Conservation (phyloP, 2,113 vertebrate species). For the Oenanthe melanoleuca region DNA sequence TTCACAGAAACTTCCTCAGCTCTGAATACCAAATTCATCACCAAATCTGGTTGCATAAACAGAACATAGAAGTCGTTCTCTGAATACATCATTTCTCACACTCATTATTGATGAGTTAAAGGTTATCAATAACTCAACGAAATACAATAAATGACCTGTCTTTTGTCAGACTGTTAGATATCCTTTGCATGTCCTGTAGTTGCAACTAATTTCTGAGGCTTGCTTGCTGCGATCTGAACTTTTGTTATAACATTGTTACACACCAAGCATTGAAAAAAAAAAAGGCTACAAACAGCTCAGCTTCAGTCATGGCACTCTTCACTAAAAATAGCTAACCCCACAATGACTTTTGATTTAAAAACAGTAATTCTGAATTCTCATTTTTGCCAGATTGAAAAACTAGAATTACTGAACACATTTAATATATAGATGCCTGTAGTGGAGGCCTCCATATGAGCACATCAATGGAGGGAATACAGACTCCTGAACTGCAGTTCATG, state of each 20-base stretch:
- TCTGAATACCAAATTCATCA: slow-evolving; percentile 18
- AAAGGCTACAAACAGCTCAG: not conserved
- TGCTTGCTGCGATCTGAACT: not conserved
- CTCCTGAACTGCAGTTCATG: not conserved
- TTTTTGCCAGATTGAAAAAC: not conserved
- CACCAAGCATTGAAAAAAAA: not conserved
- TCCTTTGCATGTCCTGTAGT: not conserved
- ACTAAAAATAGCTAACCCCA: not conserved
- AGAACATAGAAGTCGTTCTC: not conserved
- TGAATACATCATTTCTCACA: slow-evolving; percentile 21
- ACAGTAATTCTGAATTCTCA: not conserved
- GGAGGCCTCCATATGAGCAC: not conserved
- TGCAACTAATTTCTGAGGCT: not conserved
- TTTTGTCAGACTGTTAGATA: slow-evolving; percentile 11
- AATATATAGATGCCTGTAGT: not conserved
- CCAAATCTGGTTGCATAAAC: slow-evolving; percentile 18
- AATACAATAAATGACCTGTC: slow-evolving; percentile 6
- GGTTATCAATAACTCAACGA: slow-evolving; percentile 53
- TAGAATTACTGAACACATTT: not conserved
- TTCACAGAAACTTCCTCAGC: not conserved
- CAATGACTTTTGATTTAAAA: not conserved
- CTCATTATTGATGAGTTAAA: slow-evolving; percentile 59
- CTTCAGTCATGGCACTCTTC: not conserved
- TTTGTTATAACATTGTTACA: not conserved
- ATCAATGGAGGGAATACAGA: not conserved